Base-by-base conservation (phyloP, 37 sponge, comb jelly and placozoan genomes). In the Beroe ovata region DNA sequence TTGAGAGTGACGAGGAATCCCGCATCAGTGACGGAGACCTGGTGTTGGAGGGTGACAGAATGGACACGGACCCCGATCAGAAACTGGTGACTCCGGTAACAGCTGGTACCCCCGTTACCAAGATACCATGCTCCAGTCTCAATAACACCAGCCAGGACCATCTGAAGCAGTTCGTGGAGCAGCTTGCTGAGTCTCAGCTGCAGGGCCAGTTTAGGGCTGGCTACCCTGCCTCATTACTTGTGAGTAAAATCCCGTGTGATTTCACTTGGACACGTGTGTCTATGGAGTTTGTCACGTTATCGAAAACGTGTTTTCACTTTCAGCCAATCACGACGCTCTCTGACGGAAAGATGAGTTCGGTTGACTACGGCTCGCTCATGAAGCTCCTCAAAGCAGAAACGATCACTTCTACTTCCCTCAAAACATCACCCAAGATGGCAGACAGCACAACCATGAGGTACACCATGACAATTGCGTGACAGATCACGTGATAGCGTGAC, bases 381-480 rank as follows among this genome's bases (percentile, higher is more conserved):
- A 77, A 77, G 28, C 84, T 77, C 28, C 84, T 77, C 47, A 77
- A 77, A 40, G 54, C 84, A 42, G 84, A 77, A 19, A 42, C 84
- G n/a, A 42, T 77, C 36, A 77, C 84, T 3, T 42, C 54, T 1
- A 77, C 54, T 23, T 54, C 84, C 28, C 11, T 54, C 23, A 77
- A 77, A 77, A 77, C 84, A 1, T 77, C 84, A 4, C 84, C 84
- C 8, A 77, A 77, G 33, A 77, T 77, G 84, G 84, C 84, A 26
- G 84, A 77, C 25, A 77, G 84, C 84, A 77, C 84, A 3, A 77
- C 84, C 23, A 77, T 77, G 84, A 36, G 84, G 84, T 77, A 41
- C 1, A n/a, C n/a, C n/a, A n/a, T n/a, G n/a, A n/a, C n/a, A n/a
- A n/a, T n/a, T n/a, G n/a, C n/a, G n/a, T n/a, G n/a, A n/a, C n/a